Percentiles rank a stretch among this genome's conserved stretches.
These are phyloP conservation scores for Melangyna quadrimaculata DNA, from an alignment of 2,888 invertebrate genomes.

Conservation along the genomic window DNA sequence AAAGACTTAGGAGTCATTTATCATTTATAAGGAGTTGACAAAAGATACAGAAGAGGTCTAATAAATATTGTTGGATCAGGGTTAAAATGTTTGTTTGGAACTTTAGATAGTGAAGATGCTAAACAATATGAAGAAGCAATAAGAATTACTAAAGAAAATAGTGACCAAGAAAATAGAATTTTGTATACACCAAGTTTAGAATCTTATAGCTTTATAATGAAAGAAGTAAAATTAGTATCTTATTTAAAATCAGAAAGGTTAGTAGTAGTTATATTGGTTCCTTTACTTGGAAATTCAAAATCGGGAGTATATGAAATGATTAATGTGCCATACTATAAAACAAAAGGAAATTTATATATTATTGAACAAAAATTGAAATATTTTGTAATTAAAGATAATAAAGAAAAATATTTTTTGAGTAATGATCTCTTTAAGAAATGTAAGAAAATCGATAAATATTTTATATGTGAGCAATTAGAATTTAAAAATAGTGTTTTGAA, in stretches of 20 bases:
- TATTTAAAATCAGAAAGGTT: neutral
- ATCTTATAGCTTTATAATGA: neutral
- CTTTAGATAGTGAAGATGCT: conserved; percentile 16
- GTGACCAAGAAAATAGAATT: neutral
- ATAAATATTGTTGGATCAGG: conserved; percentile 8
- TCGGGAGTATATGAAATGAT: neutral
- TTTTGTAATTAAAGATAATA: neutral
- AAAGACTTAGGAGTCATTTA: neutral
- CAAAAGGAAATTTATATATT: neutral
- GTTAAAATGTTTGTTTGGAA: neutral
- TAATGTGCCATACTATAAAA: too few relatives aligned
- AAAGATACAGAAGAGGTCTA: neutral
- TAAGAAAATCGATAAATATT: neutral
- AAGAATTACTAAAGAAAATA: conserved; percentile 12
- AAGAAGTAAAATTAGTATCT: neutral
- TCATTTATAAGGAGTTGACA: conserved; percentile 11
- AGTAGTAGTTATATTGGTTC: neutral
- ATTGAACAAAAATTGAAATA: neutral
- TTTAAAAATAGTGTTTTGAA: neutral
- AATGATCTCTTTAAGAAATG: neutral
- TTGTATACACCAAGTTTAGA: conserved; percentile 19
- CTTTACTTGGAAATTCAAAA: neutral
- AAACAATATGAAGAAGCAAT: conserved; percentile 10
- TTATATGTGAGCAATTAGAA: neutral
- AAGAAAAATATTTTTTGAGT: neutral